Evolutionary conservation across 2,888 invertebrate species (phyloP).

Genomic region (Lithophane socia): DNA sequence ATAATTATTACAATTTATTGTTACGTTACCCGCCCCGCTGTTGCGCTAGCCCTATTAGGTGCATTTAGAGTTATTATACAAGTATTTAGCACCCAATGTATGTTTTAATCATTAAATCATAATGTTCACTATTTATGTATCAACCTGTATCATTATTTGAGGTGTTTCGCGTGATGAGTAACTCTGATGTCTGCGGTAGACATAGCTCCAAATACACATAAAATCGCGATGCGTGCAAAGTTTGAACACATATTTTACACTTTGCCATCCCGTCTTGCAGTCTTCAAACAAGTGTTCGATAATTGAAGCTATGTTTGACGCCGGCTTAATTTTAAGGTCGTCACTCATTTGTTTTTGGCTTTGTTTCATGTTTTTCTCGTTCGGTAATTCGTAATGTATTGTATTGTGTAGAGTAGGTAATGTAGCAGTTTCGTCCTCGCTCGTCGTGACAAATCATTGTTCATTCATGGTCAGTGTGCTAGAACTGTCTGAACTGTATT

Average conservation of each 20-base stretch:
- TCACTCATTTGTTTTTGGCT: conserved; percentile 38
- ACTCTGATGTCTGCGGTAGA: not conserved
- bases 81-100: conserved; percentile 42
- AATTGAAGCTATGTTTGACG: conserved; percentile 13
- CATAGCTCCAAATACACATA: not conserved
- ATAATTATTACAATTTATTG: not conserved
- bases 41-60: conserved; percentile 12
- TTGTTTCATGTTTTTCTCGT: conserved; percentile 34
- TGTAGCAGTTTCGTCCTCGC: conserved; percentile 30
- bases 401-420: conserved; percentile 37
- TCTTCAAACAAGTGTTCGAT: not conserved
- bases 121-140: conserved; percentile 47
- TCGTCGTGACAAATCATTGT: conserved; percentile 35
- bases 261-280: not conserved
- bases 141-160: conserved; percentile 21
- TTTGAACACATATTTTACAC: not conserved
- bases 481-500: conserved; percentile 23
- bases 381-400: conserved; percentile 7
- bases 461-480: conserved; percentile 52
- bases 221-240: not conserved
- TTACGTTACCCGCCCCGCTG: conserved; percentile 42
- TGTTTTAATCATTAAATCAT: conserved; percentile 33
- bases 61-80: conserved; percentile 32
- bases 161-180: conserved; percentile 1
- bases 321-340: conserved; percentile 31